A percentile compares a stretch with the other conserved stretches of the same genome.
Conservation (phyloP, 2,888 invertebrate genomes). For the Drosophila parthenogenetica region DNA sequence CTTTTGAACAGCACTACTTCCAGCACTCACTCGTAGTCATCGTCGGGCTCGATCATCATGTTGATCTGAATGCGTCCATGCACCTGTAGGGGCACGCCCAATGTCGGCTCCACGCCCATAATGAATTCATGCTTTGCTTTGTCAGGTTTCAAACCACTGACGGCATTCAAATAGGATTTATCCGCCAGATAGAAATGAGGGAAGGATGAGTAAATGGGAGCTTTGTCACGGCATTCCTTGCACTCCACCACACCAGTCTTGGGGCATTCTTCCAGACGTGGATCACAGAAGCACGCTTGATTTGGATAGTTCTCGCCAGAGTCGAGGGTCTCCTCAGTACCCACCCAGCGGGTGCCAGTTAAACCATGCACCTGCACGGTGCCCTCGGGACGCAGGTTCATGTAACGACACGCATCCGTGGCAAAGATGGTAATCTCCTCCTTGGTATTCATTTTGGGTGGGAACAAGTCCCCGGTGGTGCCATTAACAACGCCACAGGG, state of each 20-base stretch:
- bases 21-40: constrained; percentile 86
- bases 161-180: constrained; percentile 87
- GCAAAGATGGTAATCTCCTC: constrained; percentile 89
- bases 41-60: constrained; percentile 86
- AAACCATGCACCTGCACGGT: constrained; percentile 65
- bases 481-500: constrained; percentile 90
- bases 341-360: constrained; percentile 84
- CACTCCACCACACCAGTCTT: constrained; percentile 89
- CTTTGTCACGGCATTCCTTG: constrained; percentile 90
- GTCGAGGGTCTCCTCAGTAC: constrained; percentile 89
- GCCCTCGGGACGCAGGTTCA: constrained; percentile 82
- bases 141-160: constrained; percentile 89
- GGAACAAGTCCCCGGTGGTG: constrained; percentile 92
- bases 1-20: no score
- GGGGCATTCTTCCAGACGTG: constrained; percentile 86
- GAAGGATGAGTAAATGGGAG: constrained; percentile 93
- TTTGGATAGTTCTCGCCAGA: constrained; percentile 88
- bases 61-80: constrained; percentile 92
- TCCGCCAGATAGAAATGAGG: constrained; percentile 93
- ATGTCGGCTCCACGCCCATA: constrained; percentile 90
- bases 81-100: constrained; percentile 92
- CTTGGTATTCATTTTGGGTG: constrained; percentile 86
- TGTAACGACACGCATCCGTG: constrained; percentile 92
- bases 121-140: constrained; percentile 88
- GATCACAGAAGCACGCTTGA: constrained; percentile 89